phyloP scores from a whole-genome alignment of 2,888 invertebrate genomes.

The Mycalesis mineus region DNA sequence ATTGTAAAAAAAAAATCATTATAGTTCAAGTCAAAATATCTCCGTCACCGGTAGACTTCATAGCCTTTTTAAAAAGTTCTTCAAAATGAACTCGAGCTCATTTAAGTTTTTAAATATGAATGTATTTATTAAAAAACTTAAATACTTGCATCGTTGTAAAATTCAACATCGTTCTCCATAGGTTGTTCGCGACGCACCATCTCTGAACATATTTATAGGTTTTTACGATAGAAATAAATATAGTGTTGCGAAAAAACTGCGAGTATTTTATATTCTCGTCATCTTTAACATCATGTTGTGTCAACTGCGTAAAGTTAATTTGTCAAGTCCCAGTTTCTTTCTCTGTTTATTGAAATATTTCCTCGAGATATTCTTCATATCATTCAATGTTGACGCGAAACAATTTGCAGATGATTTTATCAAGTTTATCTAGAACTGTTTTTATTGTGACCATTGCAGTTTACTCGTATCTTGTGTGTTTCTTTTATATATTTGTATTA shows the following conservation, averaged over 20 bases:
- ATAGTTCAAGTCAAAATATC: no score
- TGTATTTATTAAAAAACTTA: no score
- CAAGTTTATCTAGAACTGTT: not conserved
- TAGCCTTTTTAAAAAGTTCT: no score
- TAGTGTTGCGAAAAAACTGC: conserved; percentile 36
- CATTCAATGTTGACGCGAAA: not conserved
- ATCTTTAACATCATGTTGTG: conserved; percentile 51
- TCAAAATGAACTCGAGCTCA: no score
- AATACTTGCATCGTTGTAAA: no score
- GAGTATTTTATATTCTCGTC: conserved; percentile 54
- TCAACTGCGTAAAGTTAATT: conserved; percentile 62
- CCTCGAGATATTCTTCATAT: not conserved
- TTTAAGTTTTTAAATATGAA: no score
- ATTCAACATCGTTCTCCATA: no score
- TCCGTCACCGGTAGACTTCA: no score
- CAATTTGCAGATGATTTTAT: not conserved
- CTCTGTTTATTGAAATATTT: not conserved
- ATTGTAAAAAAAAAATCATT: no score
- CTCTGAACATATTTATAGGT: conserved; percentile 35
- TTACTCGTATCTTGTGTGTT: no score
- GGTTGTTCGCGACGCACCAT: no score
- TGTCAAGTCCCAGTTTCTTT: conserved; percentile 52
- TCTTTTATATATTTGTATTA: no score
- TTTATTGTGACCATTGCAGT: not conserved
- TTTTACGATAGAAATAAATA: conserved; percentile 36